These are phyloP conservation scores for Drosophila subobscura DNA, from an alignment of 1,140 invertebrate species.

Conservation along the genomic window DNA sequence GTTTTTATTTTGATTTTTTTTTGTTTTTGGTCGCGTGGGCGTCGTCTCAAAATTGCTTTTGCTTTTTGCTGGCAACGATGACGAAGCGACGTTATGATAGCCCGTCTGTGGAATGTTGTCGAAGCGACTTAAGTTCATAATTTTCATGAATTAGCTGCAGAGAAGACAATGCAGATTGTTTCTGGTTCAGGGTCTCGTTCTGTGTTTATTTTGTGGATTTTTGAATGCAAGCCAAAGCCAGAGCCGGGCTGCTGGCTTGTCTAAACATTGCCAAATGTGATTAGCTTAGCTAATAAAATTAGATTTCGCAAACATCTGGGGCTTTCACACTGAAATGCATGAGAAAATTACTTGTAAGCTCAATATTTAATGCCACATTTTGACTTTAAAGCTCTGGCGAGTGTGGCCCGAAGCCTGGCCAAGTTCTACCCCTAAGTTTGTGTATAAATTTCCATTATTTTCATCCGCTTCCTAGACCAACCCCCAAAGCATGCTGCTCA, in stretches of 20 bases:
- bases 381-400: too few species aligned
- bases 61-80: slow-evolving; percentile 7
- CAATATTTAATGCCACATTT: too few species aligned
- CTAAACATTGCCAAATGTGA: background rate
- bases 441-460: too few species aligned
- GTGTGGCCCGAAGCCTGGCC: too few species aligned
- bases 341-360: too few species aligned
- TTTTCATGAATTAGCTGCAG: slow-evolving; percentile 59
- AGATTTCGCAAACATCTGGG: too few species aligned
- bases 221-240: slow-evolving; percentile 21
- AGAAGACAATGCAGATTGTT: slow-evolving; percentile 23
- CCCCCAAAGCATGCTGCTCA: too few species aligned
- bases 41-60: slow-evolving; percentile 64
- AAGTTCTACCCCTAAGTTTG: too few species aligned
- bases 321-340: too few species aligned
- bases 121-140: slow-evolving; percentile 46
- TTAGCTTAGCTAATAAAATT: background rate
- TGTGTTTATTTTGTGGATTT: slow-evolving; percentile 12
- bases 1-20: slow-evolving; percentile 35
- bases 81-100: slow-evolving; percentile 33
- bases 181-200: too few species aligned
- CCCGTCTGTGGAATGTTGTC: slow-evolving; percentile 52
- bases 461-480: too few species aligned
- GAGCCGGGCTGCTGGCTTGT: background rate
- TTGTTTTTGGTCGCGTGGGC: slow-evolving; percentile 59